These are phyloP conservation scores for Palythoa heliodiscus DNA, from an alignment of 92 coral and sea anemone species.

Conservation along the genomic window DNA sequence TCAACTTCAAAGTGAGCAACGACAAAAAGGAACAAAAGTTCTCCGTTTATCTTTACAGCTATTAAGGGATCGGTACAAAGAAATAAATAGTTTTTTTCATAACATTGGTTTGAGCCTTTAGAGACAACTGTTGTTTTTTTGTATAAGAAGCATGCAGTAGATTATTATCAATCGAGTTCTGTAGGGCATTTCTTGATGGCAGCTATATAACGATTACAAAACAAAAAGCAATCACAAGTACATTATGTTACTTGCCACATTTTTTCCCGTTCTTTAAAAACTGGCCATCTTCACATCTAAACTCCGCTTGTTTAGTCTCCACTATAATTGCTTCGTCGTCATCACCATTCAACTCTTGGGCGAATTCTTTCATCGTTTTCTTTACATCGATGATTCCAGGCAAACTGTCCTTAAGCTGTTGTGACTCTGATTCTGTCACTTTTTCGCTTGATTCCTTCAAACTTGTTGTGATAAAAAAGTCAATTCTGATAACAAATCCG, in stretches of 20 bases:
- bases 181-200: not conserved
- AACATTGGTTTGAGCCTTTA: too few relatives aligned
- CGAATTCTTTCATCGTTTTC: not conserved
- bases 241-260: not conserved
- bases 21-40: too few relatives aligned
- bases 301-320: not conserved
- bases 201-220: not conserved
- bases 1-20: too few relatives aligned
- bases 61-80: too few relatives aligned
- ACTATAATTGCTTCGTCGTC: not conserved
- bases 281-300: constrained; percentile 11
- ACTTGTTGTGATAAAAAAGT: not conserved
- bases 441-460: not conserved
- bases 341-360: not conserved
- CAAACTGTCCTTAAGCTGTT: constrained; percentile 1
- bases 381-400: not conserved
- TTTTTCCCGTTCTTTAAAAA: not conserved
- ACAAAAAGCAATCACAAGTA: not conserved
- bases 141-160: too few relatives aligned
- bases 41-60: too few relatives aligned
- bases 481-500: constrained; percentile 11
- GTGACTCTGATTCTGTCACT: not conserved
- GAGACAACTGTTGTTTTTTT: too few relatives aligned
- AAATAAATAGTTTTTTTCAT: too few relatives aligned
- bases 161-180: too few relatives aligned